Evolutionary conservation across 2,113 vertebrate species (phyloP), one percentile per base, ranked within the genome.

Genomic region (Dasyornis broadbenti): DNA sequence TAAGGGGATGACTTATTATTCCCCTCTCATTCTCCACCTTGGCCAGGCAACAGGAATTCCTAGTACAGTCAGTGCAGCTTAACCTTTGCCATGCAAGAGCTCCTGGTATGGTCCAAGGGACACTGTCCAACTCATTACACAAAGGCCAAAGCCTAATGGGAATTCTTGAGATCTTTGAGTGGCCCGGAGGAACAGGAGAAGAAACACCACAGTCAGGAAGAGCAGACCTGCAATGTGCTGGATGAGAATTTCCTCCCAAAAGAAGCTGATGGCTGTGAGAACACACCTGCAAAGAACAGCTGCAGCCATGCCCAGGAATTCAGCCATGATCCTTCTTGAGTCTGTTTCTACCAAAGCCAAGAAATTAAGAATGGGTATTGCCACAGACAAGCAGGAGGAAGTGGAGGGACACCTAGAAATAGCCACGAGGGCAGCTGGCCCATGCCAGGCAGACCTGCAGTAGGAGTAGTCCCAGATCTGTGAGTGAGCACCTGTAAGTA

Each of bases 211-310:
- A 57, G 64, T 56, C 78, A 98, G 98, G 98, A 99, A 98, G 33
- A 99, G 98, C n/a, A 99, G 98, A 52, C 98, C 98, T 7, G 98
- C 98, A 53, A 99, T 87, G 0, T 98, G 98, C 94, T 98, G 98
- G 4, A 98, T 99, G 89, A 99, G 97, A 92, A 97, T 98, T 69
- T 99, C 98, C 92, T 99, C 98, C 98, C 98, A 98, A 97, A 99
- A 98, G 96, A 98, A 99, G 11, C 98, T 98, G 39, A 98, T 98
- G 0, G 96, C 97, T 15, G 97, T 98, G 82, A 98, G 97, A 4
- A 99, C 97, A 90, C 97, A 98, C 13, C 98, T 97, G 6, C 98
- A 99, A 57, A 99, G 96, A 53, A 98, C 98, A 0, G 98, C 98
- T 4, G 98, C 98, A 4, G 99, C 98, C 98, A 98, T 99, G 60